phyloP scores from a whole-genome alignment of 2,797 vertebrate species.

The Sarcophilus harrisii region DNA sequence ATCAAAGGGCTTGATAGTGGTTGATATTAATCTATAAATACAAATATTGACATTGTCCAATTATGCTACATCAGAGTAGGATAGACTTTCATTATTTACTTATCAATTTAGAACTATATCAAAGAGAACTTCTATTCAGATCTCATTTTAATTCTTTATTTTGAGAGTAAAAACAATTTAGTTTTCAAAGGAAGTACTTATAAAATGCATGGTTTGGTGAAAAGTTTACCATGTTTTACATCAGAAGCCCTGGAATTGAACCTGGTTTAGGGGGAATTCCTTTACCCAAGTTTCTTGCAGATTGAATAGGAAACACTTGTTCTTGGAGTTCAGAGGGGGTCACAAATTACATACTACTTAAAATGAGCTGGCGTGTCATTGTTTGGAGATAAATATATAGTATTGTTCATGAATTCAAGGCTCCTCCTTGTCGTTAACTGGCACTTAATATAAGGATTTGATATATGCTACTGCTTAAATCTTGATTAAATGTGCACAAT shows the following conservation, averaged over 20 bases:
- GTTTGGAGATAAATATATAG: conserved; percentile 9
- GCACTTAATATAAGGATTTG: neutral
- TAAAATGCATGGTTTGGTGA: neutral
- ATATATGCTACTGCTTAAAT: neutral
- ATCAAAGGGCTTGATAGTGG: neutral
- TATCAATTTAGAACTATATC: neutral
- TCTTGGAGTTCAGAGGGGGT: conserved; percentile 25
- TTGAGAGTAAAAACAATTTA: neutral
- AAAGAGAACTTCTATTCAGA: neutral
- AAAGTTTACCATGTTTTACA: neutral
- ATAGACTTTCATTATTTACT: conserved; percentile 24
- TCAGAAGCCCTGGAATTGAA: neutral
- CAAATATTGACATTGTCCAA: conserved; percentile 43
- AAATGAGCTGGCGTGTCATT: conserved; percentile 9
- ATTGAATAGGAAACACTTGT: conserved; percentile 32
- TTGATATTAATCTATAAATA: conserved; percentile 19
- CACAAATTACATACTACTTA: conserved; percentile 20
- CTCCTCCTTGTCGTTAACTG: neutral
- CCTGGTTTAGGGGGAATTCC: neutral
- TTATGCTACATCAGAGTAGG: conserved; percentile 39
- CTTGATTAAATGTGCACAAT: neutral
- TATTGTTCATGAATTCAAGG: neutral
- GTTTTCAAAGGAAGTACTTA: neutral
- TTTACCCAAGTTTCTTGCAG: conserved; percentile 47
- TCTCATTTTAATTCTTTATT: neutral